Evolutionary conservation across 2,888 invertebrate genomes (phyloP), one percentile per base, ranked within the genome.

Genomic region (Xylota sylvarum): DNA sequence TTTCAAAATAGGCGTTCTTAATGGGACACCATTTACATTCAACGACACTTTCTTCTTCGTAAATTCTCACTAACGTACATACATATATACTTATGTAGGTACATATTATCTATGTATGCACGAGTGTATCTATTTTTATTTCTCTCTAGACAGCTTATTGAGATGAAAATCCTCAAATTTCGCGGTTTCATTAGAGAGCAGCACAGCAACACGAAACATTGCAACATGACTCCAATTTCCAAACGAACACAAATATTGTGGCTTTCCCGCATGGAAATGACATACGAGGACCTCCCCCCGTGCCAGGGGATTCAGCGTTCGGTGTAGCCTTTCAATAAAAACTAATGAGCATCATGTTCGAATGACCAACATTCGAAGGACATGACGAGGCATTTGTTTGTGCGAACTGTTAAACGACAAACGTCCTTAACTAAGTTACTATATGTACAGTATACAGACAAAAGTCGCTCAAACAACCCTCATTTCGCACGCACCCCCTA

Each of bases 321-420:
- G 86, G 86, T 86, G 82, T 86, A 67, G 64, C 48, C 82, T 86
- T 86, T 78, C 86, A 86, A 82, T 82, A 73, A 82, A 81, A 86
- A 82, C 73, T 86, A 86, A 86, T 86, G 86, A 86, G 86, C 86
- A 86, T 86, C 86, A 69, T 82, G 73, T 86, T 86, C 86, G 77
- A 81, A 81, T 86, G 86, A 77, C 86, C 81, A 86, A 77, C 81
- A 81, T 80, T 80, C 74, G 69, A 80, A 74, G 43, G 64, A 74
- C 64, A 35, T 23, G 27, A 30, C 7, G 32, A 65, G 46, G 43
- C 19, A 55, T 81, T 82, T 78, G 76, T 86, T 82, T 86, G 72
- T 69, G 58, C 69, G 37, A 82, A 73, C 67, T 82, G 81, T 73
- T 58, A 69, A 81, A 77, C 73, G 86, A 73, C 77, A 77, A 86